Conservation (phyloP, 2,113 vertebrate genomes). For the Blennius ocellaris region DNA sequence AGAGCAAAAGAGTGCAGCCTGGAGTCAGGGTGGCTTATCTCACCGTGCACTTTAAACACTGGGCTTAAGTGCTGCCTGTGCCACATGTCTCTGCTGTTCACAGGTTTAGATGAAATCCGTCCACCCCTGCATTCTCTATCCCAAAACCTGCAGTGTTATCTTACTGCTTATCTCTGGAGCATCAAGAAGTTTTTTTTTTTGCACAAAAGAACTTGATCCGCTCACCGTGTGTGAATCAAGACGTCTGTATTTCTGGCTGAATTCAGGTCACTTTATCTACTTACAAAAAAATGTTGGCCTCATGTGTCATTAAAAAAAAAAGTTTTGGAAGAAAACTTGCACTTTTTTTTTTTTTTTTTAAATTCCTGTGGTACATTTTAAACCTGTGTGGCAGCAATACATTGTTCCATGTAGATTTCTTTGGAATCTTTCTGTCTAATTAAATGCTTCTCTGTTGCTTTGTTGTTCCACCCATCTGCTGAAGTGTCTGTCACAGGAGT, state of each 20-base stretch:
- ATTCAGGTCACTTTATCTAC: conserved; percentile 27
- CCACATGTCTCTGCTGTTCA: conserved; percentile 72
- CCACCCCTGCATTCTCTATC: conserved; percentile 42
- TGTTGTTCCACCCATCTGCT: conserved; percentile 21
- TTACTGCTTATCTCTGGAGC: conserved; percentile 66
- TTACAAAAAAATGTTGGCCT: conserved; percentile 16
- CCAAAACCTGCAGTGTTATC: conserved; percentile 45
- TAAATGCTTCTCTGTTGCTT: conserved; percentile 9
- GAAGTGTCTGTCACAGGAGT: conserved; percentile 57
- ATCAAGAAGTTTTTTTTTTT: conserved; percentile 26
- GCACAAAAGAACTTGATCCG: conserved; percentile 56
- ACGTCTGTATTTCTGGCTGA: conserved; percentile 3
- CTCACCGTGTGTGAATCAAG: conserved; percentile 4
- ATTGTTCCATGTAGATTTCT: not conserved
- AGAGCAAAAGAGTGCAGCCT: conserved; percentile 44
- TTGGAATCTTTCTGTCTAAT: not conserved
- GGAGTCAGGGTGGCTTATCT: conserved; percentile 76
- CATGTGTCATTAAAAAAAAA: not conserved
- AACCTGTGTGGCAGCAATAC: not conserved
- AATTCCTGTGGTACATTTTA: not conserved
- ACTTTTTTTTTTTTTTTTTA: not conserved
- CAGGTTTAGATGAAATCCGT: conserved; percentile 64
- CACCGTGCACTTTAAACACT: conserved; percentile 65
- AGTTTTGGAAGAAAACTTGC: not conserved
- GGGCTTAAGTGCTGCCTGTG: conserved; percentile 69